phyloP scores from a whole-genome alignment of 2,888 invertebrate genomes.

The Archaeoteleia sp. region DNA sequence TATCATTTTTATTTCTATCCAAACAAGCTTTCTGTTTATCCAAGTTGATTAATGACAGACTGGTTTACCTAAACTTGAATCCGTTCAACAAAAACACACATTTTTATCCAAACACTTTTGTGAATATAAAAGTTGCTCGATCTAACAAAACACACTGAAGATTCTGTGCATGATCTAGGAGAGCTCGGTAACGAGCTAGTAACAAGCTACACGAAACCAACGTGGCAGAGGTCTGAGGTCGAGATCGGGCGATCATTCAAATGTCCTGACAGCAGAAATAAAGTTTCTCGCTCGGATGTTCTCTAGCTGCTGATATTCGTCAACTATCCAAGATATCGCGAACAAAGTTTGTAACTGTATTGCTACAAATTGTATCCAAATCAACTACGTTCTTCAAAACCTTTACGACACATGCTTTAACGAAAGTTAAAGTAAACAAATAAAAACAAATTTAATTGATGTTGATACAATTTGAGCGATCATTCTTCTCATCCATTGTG shows the following conservation, averaged over 20 bases:
- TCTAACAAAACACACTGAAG: constrained; percentile 4
- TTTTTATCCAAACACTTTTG: too few relatives aligned
- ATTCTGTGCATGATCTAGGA: constrained; percentile 43
- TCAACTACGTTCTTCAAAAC: too few relatives aligned
- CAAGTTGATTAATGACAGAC: too few relatives aligned
- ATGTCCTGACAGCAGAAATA: constrained; percentile 51
- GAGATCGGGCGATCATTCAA: constrained; percentile 56
- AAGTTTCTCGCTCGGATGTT: constrained; percentile 48
- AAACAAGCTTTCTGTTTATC: too few relatives aligned
- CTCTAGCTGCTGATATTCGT: constrained; percentile 41
- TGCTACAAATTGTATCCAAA: background rate
- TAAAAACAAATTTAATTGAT: too few relatives aligned
- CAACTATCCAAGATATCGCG: constrained; percentile 35
- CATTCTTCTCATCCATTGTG: too few relatives aligned
- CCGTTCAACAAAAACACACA: too few relatives aligned
- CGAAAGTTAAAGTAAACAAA: too few relatives aligned
- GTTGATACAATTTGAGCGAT: too few relatives aligned
- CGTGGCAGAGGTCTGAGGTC: constrained; percentile 52
- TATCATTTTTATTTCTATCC: too few relatives aligned
- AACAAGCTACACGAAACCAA: constrained; percentile 54
- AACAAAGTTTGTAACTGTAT: constrained; percentile 10
- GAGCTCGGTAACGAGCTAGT: constrained; percentile 53
- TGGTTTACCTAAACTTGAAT: too few relatives aligned
- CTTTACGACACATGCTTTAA: too few relatives aligned
- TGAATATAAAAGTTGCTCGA: background rate